Evolutionary conservation across 1,140 invertebrate species (phyloP), one percentile per base, ranked within the genome.

Genomic region (Heliconius eleuchia): DNA sequence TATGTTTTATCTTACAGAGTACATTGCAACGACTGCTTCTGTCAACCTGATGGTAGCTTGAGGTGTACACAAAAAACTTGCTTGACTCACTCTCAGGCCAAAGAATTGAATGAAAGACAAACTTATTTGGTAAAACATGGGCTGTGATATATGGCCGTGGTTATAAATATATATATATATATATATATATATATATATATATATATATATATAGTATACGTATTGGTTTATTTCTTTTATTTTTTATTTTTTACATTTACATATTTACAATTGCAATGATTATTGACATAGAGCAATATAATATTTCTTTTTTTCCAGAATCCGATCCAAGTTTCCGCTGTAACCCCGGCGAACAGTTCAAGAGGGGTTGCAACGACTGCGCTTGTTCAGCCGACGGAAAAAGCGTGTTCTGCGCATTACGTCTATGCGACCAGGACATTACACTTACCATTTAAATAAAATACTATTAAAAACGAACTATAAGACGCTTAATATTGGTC

Each of bases 261-360:
- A 46, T 46, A 13, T 1, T 23, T 42, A 42, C 13, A 42, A 42
- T 42, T 13, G 42, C 42, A 42, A 42, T 42, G 42, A 42, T 42
- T 42, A 42, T 13, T 42, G 11, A 13, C 11, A 42, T 42, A 13
- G 9, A 11, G 39, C 9, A 42, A 4, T 42, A 42, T 13, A 3
- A 46, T 46, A 13, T 1, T 46, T 46, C 0, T 16, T 52, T 19
- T 57, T n/a, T 57, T 81, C 2, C 80, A 91, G 91, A 88, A 39
- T 83, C 85, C 18, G 91, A 92, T 73, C 86, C 87, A 7, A 90
- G 86, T 39, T 95, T 94, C 84, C 91, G 94, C n/a, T 95, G 95
- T 86, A 95, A 92, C 76, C 94, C 95, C 3, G 95, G 95, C 19
- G 92, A 95, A 78, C 93, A 94, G 75, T 95, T 94, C 89, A 94